phyloP scores from a whole-genome alignment of 2,888 invertebrate genomes.

The Ischnura elegans region DNA sequence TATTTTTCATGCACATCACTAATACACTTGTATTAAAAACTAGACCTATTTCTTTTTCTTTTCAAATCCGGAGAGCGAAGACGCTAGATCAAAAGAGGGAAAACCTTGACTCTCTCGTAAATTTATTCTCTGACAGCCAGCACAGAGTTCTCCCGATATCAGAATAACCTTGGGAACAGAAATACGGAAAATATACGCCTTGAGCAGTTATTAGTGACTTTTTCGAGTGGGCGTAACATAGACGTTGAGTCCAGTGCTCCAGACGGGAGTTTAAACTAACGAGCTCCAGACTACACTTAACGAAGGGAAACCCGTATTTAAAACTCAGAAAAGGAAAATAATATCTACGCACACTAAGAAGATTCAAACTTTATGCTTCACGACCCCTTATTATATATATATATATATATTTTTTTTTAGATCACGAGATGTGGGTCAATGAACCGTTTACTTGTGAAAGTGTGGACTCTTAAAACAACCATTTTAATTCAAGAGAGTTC shows the following conservation, averaged over 20 bases:
- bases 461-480: no score
- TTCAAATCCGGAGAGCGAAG: not conserved
- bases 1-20: no score
- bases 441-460: no score
- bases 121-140: not conserved
- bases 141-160: not conserved
- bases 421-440: no score
- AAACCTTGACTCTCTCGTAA: not conserved
- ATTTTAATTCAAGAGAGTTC: no score
- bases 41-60: no score
- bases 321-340: not conserved
- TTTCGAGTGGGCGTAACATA: not conserved
- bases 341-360: no score
- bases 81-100: not conserved
- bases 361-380: no score
- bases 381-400: no score
- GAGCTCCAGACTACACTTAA: not conserved
- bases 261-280: not conserved
- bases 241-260: not conserved
- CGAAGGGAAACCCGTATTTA: not conserved
- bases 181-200: not conserved
- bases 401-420: no score
- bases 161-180: not conserved
- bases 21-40: no score
- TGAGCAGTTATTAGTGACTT: not conserved